Evolutionary conservation across 2,797 vertebrate genomes (phyloP).

Genomic region (Gallinago stenura): DNA sequence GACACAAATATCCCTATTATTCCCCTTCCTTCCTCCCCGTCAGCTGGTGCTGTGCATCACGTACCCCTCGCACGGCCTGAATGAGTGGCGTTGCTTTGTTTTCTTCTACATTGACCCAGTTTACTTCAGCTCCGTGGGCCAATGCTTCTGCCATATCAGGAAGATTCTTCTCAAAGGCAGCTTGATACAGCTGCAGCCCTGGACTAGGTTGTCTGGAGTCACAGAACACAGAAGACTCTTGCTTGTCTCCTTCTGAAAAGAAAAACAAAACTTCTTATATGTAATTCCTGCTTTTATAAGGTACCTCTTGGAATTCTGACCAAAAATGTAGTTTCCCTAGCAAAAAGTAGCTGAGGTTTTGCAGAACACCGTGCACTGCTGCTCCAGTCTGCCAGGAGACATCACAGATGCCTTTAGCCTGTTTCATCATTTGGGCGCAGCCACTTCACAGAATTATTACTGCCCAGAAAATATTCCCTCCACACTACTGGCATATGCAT

Average conservation of each 20-base stretch:
- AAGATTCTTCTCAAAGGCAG: slow-evolving; percentile 90
- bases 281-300: neutral
- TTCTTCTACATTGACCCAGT: slow-evolving; percentile 92
- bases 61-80: slow-evolving; percentile 95
- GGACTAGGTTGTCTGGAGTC: slow-evolving; percentile 84
- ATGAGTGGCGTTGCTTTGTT: slow-evolving; percentile 93
- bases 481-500: neutral
- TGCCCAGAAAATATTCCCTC: neutral
- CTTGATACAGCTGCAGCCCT: slow-evolving; percentile 91
- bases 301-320: neutral
- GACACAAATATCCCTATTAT: neutral
- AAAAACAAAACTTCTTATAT: neutral
- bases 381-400: neutral
- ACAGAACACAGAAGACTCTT: slow-evolving; percentile 81
- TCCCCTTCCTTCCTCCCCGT: neutral
- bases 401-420: neutral
- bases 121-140: slow-evolving; percentile 94
- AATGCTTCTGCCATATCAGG: slow-evolving; percentile 96
- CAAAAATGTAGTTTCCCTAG: neutral
- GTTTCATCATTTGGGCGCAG: neutral
- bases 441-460: neutral
- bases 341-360: neutral
- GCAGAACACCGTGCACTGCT: neutral
- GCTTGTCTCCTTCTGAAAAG: slow-evolving; percentile 79
- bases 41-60: neutral